A percentile compares a stretch with the other conserved stretches of the same genome.
phyloP scores from a whole-genome alignment of 2,113 vertebrate species.

The Apteryx owenii region DNA sequence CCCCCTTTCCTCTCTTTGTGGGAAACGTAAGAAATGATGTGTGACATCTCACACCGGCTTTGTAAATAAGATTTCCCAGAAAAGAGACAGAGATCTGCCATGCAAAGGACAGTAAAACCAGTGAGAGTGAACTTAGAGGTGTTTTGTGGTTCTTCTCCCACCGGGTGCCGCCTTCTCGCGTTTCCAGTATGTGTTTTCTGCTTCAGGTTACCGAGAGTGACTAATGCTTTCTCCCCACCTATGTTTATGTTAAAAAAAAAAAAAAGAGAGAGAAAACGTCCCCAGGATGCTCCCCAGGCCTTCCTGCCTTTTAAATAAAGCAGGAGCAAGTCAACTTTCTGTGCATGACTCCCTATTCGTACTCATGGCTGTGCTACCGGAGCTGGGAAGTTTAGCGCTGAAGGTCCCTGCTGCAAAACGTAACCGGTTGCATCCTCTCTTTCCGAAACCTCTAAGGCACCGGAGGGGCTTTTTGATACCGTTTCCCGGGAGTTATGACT shows the following conservation, averaged over 20 bases:
- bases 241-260: too few species aligned
- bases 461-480: background rate
- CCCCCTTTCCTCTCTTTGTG: background rate
- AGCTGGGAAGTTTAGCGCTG: background rate
- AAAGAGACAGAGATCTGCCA: background rate
- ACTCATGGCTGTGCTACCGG: background rate
- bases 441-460: background rate
- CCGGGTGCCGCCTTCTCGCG: background rate
- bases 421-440: background rate
- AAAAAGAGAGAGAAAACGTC: rapidly evolving
- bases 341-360: background rate
- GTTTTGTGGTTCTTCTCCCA: background rate
- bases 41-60: background rate
- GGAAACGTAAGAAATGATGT: background rate
- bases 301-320: background rate
- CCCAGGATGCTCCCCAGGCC: background rate
- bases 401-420: background rate
- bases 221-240: background rate
- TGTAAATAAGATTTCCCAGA: background rate
- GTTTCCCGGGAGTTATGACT: background rate
- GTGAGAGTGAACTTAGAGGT: background rate
- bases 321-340: background rate
- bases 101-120: background rate
- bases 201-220: background rate
- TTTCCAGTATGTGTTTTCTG: background rate